Evolutionary conservation across 2,113 vertebrate species (phyloP).

Genomic region (Phalacrocorax brasilianus): DNA sequence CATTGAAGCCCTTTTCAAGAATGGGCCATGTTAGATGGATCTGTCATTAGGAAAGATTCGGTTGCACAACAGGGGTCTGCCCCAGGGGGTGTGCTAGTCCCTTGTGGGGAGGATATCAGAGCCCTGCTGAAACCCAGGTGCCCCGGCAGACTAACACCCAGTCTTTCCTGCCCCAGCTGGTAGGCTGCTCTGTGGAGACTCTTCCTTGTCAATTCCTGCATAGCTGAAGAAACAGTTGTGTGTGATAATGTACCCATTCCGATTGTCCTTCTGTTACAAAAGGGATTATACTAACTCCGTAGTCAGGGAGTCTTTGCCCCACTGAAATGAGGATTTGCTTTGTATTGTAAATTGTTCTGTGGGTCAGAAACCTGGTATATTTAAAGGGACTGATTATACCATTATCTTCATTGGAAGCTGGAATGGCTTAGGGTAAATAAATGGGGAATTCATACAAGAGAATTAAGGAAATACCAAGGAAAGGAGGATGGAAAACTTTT

Average conservation of each 20-base stretch:
- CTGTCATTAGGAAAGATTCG: neutral
- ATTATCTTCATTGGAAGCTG: neutral
- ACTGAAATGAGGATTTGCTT: neutral
- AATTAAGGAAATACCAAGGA: neutral
- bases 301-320: neutral
- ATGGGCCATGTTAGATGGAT: rapidly evolving
- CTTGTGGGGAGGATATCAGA: neutral
- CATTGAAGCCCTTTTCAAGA: neutral
- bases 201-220: neutral
- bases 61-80: neutral
- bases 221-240: neutral
- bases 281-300: neutral
- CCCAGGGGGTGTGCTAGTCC: neutral
- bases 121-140: neutral
- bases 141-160: neutral
- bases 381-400: neutral
- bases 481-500: neutral
- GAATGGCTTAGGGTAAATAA: neutral
- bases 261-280: neutral
- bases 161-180: neutral
- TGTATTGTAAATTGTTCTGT: neutral
- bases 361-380: neutral
- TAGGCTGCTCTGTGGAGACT: neutral
- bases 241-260: neutral
- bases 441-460: neutral